These are phyloP conservation scores for Ryuthela nishihirai DNA, from an alignment of 2,888 invertebrate species.

Conservation along the genomic window DNA sequence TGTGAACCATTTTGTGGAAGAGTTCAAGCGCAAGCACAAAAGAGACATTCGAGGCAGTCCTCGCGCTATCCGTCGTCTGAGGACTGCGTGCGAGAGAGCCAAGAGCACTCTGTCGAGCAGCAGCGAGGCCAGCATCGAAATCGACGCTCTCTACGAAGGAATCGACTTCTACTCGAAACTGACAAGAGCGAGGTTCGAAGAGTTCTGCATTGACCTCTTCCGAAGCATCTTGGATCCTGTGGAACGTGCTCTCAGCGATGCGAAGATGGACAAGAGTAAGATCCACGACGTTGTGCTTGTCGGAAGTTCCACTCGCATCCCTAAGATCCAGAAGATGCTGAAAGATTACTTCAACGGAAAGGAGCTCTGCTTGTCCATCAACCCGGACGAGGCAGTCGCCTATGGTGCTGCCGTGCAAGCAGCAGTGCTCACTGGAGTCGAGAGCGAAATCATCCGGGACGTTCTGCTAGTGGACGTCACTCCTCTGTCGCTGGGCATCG, in stretches of 20 bases:
- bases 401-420: conserved; percentile 73
- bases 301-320: conserved; percentile 75
- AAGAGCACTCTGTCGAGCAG: conserved; percentile 72
- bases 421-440: conserved; percentile 60
- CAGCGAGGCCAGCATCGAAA: conserved; percentile 60
- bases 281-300: conserved; percentile 78
- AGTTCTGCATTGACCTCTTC: conserved; percentile 68
- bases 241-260: conserved; percentile 71
- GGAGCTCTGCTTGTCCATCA: conserved; percentile 67
- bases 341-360: conserved; percentile 73
- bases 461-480: conserved; percentile 77
- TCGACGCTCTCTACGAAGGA: conserved; percentile 43
- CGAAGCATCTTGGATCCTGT: conserved; percentile 70
- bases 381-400: conserved; percentile 76
- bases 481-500: conserved; percentile 59
- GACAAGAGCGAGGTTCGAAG: conserved; percentile 65
- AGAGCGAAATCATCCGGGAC: conserved; percentile 62
- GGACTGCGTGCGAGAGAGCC: conserved; percentile 73
- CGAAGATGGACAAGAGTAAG: conserved; percentile 69
- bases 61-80: conserved; percentile 49
- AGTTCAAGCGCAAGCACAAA: conserved; percentile 60
- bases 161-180: conserved; percentile 44
- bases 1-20: conserved; percentile 63
- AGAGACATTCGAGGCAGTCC: conserved; percentile 57
- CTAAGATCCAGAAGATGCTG: conserved; percentile 69